Conservation (phyloP, 2,113 vertebrate genomes). For the Meleagris gallopavo region DNA sequence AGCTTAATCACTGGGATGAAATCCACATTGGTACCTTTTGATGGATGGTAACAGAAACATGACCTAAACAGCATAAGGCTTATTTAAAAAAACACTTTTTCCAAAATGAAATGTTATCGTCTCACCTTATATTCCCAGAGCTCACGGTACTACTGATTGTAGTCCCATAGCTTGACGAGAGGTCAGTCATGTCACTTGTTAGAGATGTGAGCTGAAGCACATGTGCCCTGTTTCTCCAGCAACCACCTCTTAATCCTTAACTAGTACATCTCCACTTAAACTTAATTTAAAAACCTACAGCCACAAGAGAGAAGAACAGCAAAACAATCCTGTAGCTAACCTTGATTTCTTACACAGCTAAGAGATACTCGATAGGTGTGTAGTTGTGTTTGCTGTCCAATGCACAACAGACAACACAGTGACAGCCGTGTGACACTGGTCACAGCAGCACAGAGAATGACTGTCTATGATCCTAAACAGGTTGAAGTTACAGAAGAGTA, state of each 20-base stretch:
- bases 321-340: conserved; percentile 5
- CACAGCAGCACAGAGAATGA: neutral
- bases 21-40: neutral
- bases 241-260: neutral
- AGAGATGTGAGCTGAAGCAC: neutral
- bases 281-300: neutral
- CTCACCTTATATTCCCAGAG: neutral
- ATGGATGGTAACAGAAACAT: neutral
- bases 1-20: neutral
- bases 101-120: neutral
- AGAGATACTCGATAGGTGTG: neutral
- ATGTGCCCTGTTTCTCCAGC: neutral
- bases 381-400: conserved; percentile 2
- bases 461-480: neutral
- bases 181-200: neutral
- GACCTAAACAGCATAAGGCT: neutral
- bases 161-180: neutral
- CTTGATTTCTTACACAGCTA: conserved; percentile 1
- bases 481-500: neutral
- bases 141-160: neutral
- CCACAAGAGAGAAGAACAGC: neutral
- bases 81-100: neutral
- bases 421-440: neutral
- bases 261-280: neutral
- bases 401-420: neutral